Evolutionary conservation across 2,888 invertebrate species (phyloP).

Genomic region (Caenorhabditis sinica): DNA sequence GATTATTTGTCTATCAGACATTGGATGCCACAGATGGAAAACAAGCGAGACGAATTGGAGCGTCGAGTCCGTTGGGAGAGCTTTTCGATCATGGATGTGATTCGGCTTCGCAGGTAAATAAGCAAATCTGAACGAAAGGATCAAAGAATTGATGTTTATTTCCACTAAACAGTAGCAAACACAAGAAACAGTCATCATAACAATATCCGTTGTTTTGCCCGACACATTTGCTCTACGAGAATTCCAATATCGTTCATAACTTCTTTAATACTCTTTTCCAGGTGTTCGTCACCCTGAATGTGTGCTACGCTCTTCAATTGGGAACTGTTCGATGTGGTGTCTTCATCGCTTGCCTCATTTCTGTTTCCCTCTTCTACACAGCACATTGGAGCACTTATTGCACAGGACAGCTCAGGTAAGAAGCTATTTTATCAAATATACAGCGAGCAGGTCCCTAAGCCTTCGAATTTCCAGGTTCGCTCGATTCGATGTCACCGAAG

Average conservation of each 20-base stretch:
- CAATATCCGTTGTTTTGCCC: no score
- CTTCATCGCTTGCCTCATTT: constrained; percentile 96
- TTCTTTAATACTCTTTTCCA: no score
- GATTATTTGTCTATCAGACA: constrained; percentile 97
- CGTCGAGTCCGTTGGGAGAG: constrained; percentile 95
- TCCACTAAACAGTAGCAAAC: no score
- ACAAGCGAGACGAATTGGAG: constrained; percentile 95
- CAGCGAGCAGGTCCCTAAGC: no score
- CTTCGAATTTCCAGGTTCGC: constrained; percentile 84
- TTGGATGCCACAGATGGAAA: constrained; percentile 91
- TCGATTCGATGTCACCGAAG: constrained; percentile 93
- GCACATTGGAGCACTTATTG: constrained; percentile 99
- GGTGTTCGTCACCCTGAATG: constrained; percentile 95
- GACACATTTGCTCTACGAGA: no score
- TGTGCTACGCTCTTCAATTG: constrained; percentile 94
- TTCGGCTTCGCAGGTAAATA: constrained; percentile 91
- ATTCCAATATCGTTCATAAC: no score
- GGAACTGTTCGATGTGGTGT: constrained; percentile 95
- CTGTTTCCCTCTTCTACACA: constrained; percentile 96
- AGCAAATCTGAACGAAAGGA: not conserved
- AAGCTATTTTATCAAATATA: no score
- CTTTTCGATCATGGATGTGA: constrained; percentile 99
- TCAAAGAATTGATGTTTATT: no score
- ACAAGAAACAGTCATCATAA: no score
- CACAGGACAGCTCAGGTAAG: constrained; percentile 88